A percentile compares a stretch with the other conserved stretches of the same genome.
Evolutionary conservation across 1,140 invertebrate species (phyloP).

Genomic region (Sinella curviseta): DNA sequence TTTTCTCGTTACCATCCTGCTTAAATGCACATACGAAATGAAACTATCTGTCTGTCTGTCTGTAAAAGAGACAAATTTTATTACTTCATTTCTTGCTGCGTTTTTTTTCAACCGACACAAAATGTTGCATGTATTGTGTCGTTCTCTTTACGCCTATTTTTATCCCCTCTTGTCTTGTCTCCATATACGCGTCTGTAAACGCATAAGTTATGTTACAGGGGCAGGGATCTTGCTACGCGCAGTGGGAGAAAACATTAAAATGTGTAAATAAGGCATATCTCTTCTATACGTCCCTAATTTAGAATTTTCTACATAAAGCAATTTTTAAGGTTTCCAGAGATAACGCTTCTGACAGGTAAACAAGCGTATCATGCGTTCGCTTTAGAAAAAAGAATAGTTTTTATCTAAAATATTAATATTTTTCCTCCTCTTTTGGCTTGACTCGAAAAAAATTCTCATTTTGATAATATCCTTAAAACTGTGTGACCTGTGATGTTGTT

Average conservation of each 20-base stretch:
- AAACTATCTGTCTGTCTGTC: neutral
- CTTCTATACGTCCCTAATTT: too few relatives aligned
- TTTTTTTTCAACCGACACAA: neutral
- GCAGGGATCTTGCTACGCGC: neutral
- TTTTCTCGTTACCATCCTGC: neutral
- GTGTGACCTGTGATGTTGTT: too few relatives aligned
- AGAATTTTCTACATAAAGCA: too few relatives aligned
- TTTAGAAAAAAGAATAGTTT: too few relatives aligned
- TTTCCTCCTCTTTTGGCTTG: too few relatives aligned
- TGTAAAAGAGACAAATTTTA: constrained; percentile 9
- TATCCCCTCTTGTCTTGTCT: neutral
- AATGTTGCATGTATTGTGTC: neutral
- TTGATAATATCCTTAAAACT: too few relatives aligned
- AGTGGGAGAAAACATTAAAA: neutral
- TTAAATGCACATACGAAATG: neutral
- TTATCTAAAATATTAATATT: too few relatives aligned
- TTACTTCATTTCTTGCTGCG: constrained; percentile 14
- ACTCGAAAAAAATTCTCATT: too few relatives aligned
- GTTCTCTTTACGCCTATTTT: neutral
- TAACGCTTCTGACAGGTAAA: too few relatives aligned
- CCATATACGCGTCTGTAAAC: neutral
- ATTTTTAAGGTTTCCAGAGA: too few relatives aligned
- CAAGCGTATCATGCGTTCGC: too few relatives aligned
- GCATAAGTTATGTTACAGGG: neutral
- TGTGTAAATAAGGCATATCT: neutral